Conservation (phyloP, 2,797 vertebrate species). For the Menidia menidia region DNA sequence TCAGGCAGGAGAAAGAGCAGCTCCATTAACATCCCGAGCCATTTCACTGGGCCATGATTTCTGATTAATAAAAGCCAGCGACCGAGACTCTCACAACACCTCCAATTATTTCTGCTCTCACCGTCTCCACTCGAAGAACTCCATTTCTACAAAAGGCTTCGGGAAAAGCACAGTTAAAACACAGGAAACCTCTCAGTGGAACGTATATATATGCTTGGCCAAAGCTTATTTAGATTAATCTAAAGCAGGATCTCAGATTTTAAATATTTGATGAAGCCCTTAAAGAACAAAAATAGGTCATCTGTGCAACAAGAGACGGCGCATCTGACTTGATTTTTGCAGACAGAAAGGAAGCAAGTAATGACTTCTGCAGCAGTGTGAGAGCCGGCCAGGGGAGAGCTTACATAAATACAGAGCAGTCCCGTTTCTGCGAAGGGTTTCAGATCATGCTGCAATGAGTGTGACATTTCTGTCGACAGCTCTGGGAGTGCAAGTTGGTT, state of each 20-base stretch:
- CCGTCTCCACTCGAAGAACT: no score
- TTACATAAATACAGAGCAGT: background rate
- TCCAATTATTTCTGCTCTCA: constrained; percentile 63
- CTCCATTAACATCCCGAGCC: constrained; percentile 67
- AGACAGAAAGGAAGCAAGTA: background rate
- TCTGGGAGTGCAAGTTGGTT: constrained; percentile 15
- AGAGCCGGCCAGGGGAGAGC: background rate
- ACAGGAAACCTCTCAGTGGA: no score
- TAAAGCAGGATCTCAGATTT: background rate
- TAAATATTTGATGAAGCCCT: constrained; percentile 1
- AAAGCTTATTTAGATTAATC: constrained; percentile 1
- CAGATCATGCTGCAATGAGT: constrained; percentile 5
- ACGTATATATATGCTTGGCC: no score
- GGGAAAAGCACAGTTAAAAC: no score
- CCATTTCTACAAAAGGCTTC: no score
- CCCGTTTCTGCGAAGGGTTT: constrained; percentile 2
- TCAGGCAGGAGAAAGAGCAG: constrained; percentile 56
- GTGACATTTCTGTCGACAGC: constrained; percentile 6
- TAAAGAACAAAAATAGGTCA: background rate
- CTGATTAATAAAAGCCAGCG: constrained; percentile 60
- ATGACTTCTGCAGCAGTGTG: constrained; percentile 1
- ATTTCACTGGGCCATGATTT: constrained; percentile 47
- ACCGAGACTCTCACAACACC: constrained; percentile 51
- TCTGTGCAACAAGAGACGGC: constrained; percentile 27
- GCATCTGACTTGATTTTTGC: background rate